A percentile compares a stretch with the other conserved stretches of the same genome.
These are phyloP conservation scores for Lycaon pictus DNA, from an alignment of 2,113 vertebrate species.

Conservation along the genomic window DNA sequence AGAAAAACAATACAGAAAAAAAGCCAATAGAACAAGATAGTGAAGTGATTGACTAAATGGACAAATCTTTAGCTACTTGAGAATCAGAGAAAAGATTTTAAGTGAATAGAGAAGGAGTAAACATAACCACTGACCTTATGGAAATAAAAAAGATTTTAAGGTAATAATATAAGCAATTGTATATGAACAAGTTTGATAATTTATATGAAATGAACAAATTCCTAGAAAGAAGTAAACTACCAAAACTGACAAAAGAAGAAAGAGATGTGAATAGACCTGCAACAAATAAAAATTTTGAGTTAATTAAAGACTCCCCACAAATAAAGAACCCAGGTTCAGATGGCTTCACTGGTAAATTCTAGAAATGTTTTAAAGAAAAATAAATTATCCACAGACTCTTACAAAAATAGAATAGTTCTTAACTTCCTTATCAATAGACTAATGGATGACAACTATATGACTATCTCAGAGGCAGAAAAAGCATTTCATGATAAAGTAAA, in stretches of 20 bases:
- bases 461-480: not conserved
- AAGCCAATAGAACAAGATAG: not conserved
- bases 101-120: not conserved
- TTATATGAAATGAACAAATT: not conserved
- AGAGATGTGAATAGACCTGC: not conserved
- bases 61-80: not conserved
- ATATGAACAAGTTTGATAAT: not conserved
- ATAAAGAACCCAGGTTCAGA: not conserved
- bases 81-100: not conserved
- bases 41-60: not conserved
- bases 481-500: not conserved
- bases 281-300: not conserved
- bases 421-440: not conserved
- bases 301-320: not conserved
- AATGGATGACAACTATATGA: not conserved
- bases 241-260: not conserved
- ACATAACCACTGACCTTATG: not conserved
- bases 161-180: not conserved
- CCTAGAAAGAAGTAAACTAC: not conserved
- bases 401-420: not conserved
- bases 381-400: conserved; percentile 1
- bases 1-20: not conserved
- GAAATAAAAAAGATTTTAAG: not conserved
- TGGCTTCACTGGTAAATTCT: not conserved
- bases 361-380: not conserved